A percentile compares a stretch with the other conserved stretches of the same genome.
Evolutionary conservation across 2,888 invertebrate species (phyloP).

Genomic region (Mesorhabditis sp.): DNA sequence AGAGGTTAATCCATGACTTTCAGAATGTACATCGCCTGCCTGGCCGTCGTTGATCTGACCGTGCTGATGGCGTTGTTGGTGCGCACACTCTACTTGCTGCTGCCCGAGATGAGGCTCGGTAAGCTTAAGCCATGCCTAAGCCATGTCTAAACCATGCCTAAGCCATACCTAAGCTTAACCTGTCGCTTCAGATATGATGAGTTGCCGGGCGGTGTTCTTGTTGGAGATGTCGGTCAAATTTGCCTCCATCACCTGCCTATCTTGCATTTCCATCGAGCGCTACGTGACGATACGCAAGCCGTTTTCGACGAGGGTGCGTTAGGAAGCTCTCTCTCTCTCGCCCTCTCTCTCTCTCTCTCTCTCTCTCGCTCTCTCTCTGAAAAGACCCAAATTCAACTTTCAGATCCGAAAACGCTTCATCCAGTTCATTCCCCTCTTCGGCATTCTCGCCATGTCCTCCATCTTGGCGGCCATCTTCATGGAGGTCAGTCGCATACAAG

Average conservation of each 20-base stretch:
- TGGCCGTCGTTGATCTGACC: conserved; percentile 51
- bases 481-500: conserved; percentile 21
- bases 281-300: conserved; percentile 55
- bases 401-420: conserved; percentile 49
- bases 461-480: conserved; percentile 40
- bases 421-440: conserved; percentile 47
- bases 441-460: conserved; percentile 34
- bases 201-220: conserved; percentile 47
- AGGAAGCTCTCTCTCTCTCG: not conserved
- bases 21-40: conserved; percentile 51
- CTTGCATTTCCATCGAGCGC: conserved; percentile 53
- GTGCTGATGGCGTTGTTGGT: conserved; percentile 48
- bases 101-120: conserved; percentile 50
- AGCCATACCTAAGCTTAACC: not conserved
- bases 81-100: conserved; percentile 40
- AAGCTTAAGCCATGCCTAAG: conserved; percentile 7
- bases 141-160: not conserved
- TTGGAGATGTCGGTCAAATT: conserved; percentile 51
- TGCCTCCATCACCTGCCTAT: conserved; percentile 48
- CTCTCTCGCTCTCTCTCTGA: not conserved
- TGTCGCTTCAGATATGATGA: conserved; percentile 31
- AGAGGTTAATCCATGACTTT: too few species aligned
- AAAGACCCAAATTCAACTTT: conserved; percentile 12
- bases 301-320: conserved; percentile 43
- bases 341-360: conserved; percentile 7